Base-by-base conservation (phyloP, 2,113 vertebrate genomes). In the Myodes glareolus region DNA sequence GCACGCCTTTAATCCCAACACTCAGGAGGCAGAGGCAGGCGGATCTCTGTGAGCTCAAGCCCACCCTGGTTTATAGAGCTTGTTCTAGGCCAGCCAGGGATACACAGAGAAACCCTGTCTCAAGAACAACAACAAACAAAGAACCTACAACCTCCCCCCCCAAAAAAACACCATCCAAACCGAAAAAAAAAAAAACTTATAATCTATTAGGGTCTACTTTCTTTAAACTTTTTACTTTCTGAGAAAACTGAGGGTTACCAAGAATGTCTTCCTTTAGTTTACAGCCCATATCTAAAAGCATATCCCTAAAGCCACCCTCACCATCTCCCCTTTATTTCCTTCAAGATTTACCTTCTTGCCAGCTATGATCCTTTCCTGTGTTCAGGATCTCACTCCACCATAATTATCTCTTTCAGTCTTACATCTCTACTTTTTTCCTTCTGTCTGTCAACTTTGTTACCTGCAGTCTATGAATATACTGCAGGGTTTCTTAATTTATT, bases 231-330 rank as follows among this genome's bases (percentile, higher is more conserved):
- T 50, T 73, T 63, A 93, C 75, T 96, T 92, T 67, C 52, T 93
- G 73, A 77, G 73, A 88, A 96, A 94, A 92, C 31, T 39, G 33
- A 94, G 17, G 36, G 92, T 42, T 77, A 94, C 8, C 29, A 84
- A 92, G 29, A 87, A 7, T 42, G 85, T 52, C 45, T 45, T 96
- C 61, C n/a, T 96, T 88, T 89, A 85, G 76, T 91, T 88, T 94
- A 73, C 5, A 88, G 76, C 3, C 81, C 8, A 65, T 0, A 14
- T 80, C 63, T 90, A 91, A 88, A 97, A 92, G 36, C 70, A 4
- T 88, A 8, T 77, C 58, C 87, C 42, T 86, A 45, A 90, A 93
- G 63, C 1, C 12, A 68, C 19, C 70, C 45, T 90, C 36, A 75
- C 27, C 4, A 23, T 39, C 47, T 58, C 58, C 13, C 55, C 65